Evolutionary conservation across 2,113 vertebrate species (phyloP), one percentile per base, ranked within the genome.

Genomic region (Lontra canadensis): DNA sequence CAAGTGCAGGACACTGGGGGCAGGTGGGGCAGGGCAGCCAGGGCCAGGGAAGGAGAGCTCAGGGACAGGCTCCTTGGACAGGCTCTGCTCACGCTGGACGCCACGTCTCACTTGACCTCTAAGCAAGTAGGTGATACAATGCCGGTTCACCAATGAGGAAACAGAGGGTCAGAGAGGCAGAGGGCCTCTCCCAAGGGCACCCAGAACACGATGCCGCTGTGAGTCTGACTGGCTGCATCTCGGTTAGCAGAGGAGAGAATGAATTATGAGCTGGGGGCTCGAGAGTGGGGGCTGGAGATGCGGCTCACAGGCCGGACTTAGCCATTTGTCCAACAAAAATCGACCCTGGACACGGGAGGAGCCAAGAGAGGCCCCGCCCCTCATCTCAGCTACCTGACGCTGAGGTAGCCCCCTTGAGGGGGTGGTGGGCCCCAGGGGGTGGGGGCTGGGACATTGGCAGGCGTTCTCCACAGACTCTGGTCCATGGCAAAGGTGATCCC

Each of bases 201-300:
- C 1, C 4, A 12, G 89, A n/a, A 25, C 3, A 0, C 0, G 12
- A 42, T 0, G 25, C 18, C 5, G 49, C 67, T 18, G 0, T 29
- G 71, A 49, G 12, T 7, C 12, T 3, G 39, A 7, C 3, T 59
- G 1, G n/a, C 12, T 2, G 14, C 3, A 0, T 9, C 47, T 10
- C 49, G 49, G 44, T 47, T 11, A 59, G 10, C 42, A 3, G 44
- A 31, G 13, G 1, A 9, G 4, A 47, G 67, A 3, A 2, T 0
- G 23, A 74, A 12, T 1, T n/a, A 3, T 4, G 29, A 79, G 29
- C 3, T 0, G 0, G 12, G 47, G 12, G 3, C 14, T 34, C 67
- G 26, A 3, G 84, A 25, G 81, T 34, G 31, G 44, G 59, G 74
- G 55, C 49, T 17, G 49, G 49, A 0, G 90, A 25, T 13, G 76